A percentile compares a stretch with the other conserved stretches of the same genome.
phyloP scores from a whole-genome alignment of 2,888 invertebrate genomes.

The Argyresthia albistria region DNA sequence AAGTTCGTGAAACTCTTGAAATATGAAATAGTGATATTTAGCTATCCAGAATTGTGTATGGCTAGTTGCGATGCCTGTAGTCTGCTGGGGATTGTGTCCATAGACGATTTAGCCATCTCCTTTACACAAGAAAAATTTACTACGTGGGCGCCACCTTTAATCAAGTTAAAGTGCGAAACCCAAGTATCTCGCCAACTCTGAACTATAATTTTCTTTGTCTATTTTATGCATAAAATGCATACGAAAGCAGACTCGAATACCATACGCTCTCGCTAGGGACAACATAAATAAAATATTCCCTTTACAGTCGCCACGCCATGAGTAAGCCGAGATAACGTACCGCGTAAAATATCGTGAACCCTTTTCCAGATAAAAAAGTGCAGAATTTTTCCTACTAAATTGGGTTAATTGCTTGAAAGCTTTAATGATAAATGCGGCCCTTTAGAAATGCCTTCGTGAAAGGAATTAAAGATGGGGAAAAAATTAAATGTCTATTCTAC shows the following conservation, averaged over 20 bases:
- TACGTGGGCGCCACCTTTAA: too few species aligned
- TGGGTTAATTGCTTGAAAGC: constrained; percentile 46
- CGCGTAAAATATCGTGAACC: constrained; percentile 8
- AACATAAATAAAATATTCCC: background rate
- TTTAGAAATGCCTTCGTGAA: constrained; percentile 46
- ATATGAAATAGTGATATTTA: too few species aligned
- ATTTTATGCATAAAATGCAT: background rate
- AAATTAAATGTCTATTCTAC: constrained; percentile 24
- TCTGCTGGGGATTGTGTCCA: too few species aligned
- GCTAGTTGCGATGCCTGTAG: too few species aligned
- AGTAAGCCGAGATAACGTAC: constrained; percentile 1
- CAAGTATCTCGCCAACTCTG: too few species aligned
- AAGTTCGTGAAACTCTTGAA: too few species aligned
- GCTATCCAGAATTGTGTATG: too few species aligned
- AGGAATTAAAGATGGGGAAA: constrained; percentile 34
- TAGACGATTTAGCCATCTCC: too few species aligned
- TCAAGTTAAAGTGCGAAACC: too few species aligned
- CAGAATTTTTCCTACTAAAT: constrained; percentile 33
- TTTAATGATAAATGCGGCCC: constrained; percentile 43
- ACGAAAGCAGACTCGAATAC: background rate
- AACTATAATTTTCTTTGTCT: too few species aligned
- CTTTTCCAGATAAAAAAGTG: constrained; percentile 16
- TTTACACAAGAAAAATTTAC: too few species aligned
- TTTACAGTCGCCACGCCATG: background rate
- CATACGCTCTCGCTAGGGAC: background rate